Evolutionary conservation across 2,888 invertebrate species (phyloP), one percentile per base, ranked within the genome.

Genomic region (Blera fallax): DNA sequence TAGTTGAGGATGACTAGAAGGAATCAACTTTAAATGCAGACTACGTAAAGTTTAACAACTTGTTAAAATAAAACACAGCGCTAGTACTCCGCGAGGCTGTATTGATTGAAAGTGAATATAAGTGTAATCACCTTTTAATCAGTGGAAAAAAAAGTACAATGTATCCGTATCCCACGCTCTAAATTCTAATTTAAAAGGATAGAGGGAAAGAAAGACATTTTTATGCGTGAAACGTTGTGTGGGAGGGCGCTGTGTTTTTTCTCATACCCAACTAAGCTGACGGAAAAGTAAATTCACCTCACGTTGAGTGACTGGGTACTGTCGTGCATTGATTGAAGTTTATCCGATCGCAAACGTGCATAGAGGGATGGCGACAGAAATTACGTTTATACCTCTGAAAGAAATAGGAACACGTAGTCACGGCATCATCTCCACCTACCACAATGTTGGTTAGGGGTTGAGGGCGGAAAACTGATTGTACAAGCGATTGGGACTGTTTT

Each of bases 31-130:
- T 16, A 40, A 67, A 37, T 27, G n/a, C 60, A 37, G 18, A 62
- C 40, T 73, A 29, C 14, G 16, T 29, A 43, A 40, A 62, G 21
- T 43, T 43, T 27, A 29, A 37, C 60, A 73, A 73, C n/a, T 64
- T 54, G 32, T 56, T 48, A 11, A 45, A 24, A 43, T 18, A 54
- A n/a, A 54, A n/a, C n/a, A n/a, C 4, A 24, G 24, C n/a, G n/a
- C n/a, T n/a, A n/a, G 24, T 43, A 64, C 60, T 10, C 10, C 5
- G 14, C 14, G 21, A 27, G 34, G 29, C 52, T 52, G 27, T 52
- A 72, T 65, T 73, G 73, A 80, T 80, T 72, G 73, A 73, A 69
- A 83, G 73, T 73, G 67, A 73, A 78, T 67, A 73, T 83, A 78
- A 73, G 48, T 54, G 67, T 73, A 83, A 78, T 83, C 60, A 56